Percentiles rank a stretch among this genome's conserved stretches.
Conservation (phyloP, 2,113 vertebrate species). For the Sclerurus mexicanus region DNA sequence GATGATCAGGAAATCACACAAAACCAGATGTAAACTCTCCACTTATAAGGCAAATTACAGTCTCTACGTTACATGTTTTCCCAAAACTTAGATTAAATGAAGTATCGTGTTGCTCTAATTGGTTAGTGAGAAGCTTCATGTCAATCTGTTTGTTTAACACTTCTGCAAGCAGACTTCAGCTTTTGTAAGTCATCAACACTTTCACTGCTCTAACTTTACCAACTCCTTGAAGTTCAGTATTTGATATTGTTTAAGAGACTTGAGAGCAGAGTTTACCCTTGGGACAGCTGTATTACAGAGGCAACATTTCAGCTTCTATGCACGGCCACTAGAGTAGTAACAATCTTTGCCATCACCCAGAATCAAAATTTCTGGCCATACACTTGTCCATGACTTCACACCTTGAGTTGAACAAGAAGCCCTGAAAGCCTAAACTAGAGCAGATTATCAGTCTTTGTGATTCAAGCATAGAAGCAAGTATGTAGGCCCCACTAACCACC, state of each 20-base stretch:
- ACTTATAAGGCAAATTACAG: background rate
- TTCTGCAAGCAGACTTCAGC: background rate
- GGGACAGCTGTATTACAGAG: background rate
- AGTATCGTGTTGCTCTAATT: background rate
- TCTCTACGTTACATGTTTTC: background rate
- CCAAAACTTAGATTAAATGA: background rate
- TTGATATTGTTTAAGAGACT: background rate
- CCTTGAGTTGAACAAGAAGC: background rate
- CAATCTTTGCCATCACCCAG: background rate
- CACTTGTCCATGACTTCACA: background rate
- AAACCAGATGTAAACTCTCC: background rate
- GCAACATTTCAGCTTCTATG: background rate
- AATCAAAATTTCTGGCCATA: background rate
- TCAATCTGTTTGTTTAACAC: background rate
- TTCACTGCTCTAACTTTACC: background rate
- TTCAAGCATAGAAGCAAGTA: background rate
- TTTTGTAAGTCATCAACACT: background rate
- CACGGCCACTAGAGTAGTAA: background rate
- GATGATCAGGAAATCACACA: background rate
- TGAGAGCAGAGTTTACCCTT: background rate
- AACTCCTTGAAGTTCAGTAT: background rate
- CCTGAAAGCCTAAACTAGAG: background rate
- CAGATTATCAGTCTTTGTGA: background rate
- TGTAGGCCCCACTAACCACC: fast-evolving
- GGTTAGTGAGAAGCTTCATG: background rate